Percentiles rank a stretch among this genome's conserved stretches.
Evolutionary conservation across 2,797 vertebrate genomes (phyloP).

Genomic region (Sebastes kiyomatsui): DNA sequence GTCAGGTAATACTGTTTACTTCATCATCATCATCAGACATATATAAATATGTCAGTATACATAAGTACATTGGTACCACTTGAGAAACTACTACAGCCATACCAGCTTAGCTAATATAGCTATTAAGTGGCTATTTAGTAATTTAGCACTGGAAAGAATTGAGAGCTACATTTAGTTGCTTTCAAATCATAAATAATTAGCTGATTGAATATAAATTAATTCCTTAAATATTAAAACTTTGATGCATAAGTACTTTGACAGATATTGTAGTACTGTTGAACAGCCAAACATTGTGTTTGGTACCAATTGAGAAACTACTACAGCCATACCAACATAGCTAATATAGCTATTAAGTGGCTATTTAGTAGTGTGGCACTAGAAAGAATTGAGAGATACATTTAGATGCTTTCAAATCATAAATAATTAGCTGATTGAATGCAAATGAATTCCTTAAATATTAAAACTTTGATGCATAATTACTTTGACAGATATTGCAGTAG

Average conservation of each 20-base stretch:
- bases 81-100: neutral
- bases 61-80: neutral
- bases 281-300: neutral
- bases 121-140: too few species aligned
- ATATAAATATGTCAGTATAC: neutral
- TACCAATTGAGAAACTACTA: neutral
- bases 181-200: neutral
- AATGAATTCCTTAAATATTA: neutral
- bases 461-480: neutral
- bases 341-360: too few species aligned
- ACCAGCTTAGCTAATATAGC: neutral
- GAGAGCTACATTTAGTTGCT: neutral
- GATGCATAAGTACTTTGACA: neutral
- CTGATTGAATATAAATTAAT: neutral
- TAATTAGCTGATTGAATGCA: neutral
- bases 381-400: neutral
- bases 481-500: neutral
- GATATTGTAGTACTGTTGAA: neutral
- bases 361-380: neutral
- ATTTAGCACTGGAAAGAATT: neutral
- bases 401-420: neutral
- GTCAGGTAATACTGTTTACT: slow-evolving; percentile 33
- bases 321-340: neutral
- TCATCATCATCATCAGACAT: neutral
- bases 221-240: neutral